A percentile compares a stretch with the other conserved stretches of the same genome.
These are phyloP conservation scores for Cenopis cana DNA, from an alignment of 2,888 invertebrate genomes.

Conservation along the genomic window DNA sequence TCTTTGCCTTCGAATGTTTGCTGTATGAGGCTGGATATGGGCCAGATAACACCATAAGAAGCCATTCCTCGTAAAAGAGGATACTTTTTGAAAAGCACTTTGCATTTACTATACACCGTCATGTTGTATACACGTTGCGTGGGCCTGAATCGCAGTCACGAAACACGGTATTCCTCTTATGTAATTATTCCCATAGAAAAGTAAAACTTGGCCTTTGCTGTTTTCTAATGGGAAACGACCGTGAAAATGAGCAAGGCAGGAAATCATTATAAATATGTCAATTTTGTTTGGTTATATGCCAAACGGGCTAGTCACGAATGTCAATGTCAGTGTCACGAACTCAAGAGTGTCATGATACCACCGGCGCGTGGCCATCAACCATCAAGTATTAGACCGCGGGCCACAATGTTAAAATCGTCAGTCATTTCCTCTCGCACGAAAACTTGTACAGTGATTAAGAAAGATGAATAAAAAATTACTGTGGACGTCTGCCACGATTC, in stretches of 20 bases:
- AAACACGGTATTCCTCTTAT: constrained; percentile 28
- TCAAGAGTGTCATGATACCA: too few relatives aligned
- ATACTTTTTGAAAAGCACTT: constrained; percentile 70
- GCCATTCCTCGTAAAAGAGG: constrained; percentile 86
- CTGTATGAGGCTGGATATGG: constrained; percentile 89
- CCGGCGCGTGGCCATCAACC: too few relatives aligned
- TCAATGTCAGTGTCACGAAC: constrained; percentile 12
- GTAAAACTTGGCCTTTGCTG: constrained; percentile 36
- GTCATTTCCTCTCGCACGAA: too few relatives aligned
- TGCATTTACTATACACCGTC: constrained; percentile 67
- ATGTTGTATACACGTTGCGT: constrained; percentile 51
- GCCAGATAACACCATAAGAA: constrained; percentile 90
- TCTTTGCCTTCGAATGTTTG: constrained; percentile 88
- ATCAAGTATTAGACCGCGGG: too few relatives aligned
- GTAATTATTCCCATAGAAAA: constrained; percentile 36
- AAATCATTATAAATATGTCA: constrained; percentile 42
- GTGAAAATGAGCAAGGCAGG: constrained; percentile 40
- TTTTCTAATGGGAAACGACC: constrained; percentile 42
- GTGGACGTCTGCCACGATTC: too few relatives aligned
- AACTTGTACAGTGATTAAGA: too few relatives aligned
- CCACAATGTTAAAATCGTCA: too few relatives aligned
- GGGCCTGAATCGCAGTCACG: constrained; percentile 3
- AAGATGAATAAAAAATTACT: too few relatives aligned
- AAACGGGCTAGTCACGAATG: background rate
- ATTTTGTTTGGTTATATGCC: constrained; percentile 43